phyloP scores from a whole-genome alignment of 2,888 invertebrate species.

The Macrosiphum euphorbiae region DNA sequence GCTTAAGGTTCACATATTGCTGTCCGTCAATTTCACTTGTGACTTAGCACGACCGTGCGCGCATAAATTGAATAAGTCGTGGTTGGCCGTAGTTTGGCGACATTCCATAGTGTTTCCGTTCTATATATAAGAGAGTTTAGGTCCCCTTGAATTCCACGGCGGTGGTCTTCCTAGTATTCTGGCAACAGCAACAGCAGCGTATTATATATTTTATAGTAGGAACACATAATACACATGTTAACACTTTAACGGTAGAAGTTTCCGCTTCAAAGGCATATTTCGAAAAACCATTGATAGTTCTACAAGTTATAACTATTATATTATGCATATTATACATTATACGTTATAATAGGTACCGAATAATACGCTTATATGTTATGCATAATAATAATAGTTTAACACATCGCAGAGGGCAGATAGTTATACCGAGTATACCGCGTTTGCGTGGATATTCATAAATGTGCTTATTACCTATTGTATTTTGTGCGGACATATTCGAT shows the following conservation, averaged over 20 bases:
- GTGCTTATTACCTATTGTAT: background rate
- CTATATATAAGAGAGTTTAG: background rate
- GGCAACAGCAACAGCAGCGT: background rate
- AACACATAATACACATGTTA: background rate
- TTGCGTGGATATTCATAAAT: background rate
- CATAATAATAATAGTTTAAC: background rate
- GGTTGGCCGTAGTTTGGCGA: background rate
- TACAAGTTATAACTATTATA: background rate
- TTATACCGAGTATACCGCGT: background rate
- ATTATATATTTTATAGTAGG: background rate
- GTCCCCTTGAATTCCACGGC: background rate
- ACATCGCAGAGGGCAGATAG: background rate
- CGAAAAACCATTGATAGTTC: conserved; percentile 11
- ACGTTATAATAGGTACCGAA: background rate
- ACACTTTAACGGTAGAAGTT: background rate
- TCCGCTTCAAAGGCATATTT: conserved; percentile 21
- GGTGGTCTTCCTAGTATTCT: no score
- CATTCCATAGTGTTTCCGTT: background rate
- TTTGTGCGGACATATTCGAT: background rate
- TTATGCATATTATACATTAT: no score
- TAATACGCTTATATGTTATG: background rate
- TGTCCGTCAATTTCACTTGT: background rate
- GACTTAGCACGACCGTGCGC: background rate
- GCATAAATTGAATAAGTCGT: conserved; percentile 3
- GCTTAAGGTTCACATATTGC: background rate